Percentiles rank a stretch among this genome's conserved stretches.
These are phyloP conservation scores for Pogonophryne albipinna DNA, from an alignment of 2,797 vertebrate genomes.

Conservation along the genomic window DNA sequence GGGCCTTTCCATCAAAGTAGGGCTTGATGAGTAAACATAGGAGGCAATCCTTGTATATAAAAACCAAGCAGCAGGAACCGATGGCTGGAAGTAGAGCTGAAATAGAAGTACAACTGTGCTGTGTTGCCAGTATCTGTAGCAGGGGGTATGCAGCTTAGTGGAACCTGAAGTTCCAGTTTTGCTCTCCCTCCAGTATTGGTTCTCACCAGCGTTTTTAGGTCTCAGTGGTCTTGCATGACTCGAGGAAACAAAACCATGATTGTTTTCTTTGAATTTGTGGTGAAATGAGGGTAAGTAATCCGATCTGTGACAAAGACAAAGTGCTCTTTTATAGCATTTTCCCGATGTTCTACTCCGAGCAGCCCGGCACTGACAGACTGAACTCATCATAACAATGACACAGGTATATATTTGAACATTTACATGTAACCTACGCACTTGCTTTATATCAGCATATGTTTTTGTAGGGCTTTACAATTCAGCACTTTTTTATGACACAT, in stretches of 20 bases:
- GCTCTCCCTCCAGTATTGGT: conserved; percentile 74
- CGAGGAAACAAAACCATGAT: conserved; percentile 82
- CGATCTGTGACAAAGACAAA: conserved; percentile 72
- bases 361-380: conserved; percentile 20
- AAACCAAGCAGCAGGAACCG: conserved; percentile 31
- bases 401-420: conserved; percentile 13
- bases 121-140: conserved; percentile 60
- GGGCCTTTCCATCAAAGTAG: neutral
- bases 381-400: conserved; percentile 13
- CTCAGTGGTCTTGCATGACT: conserved; percentile 78
- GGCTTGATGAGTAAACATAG: conserved; percentile 15
- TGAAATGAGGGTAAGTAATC: conserved; percentile 80
- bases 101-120: conserved; percentile 52
- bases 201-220: conserved; percentile 75
- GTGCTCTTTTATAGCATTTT: conserved; percentile 68
- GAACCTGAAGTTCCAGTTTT: conserved; percentile 85
- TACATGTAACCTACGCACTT: conserved; percentile 28
- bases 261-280: conserved; percentile 79
- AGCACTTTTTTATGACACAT: neutral
- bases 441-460: conserved; percentile 15
- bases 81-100: conserved; percentile 46
- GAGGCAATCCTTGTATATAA: conserved; percentile 16
- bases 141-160: conserved; percentile 39
- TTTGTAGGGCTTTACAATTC: neutral
- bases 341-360: conserved; percentile 44